Conservation (phyloP, 2,797 vertebrate species). For the Champsocephalus gunnari region DNA sequence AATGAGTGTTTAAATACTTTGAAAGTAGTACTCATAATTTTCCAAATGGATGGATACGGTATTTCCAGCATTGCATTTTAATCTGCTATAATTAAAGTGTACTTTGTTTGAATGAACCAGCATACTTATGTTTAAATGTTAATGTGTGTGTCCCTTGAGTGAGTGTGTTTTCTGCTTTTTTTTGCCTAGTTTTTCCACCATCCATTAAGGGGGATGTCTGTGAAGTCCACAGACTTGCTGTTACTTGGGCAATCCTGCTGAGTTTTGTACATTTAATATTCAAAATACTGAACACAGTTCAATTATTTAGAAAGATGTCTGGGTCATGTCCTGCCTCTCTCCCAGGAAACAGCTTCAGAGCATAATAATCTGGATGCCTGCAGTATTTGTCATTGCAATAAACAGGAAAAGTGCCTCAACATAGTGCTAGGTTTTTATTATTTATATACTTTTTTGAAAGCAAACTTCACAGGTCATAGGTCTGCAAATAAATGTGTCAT, state of each 20-base stretch:
- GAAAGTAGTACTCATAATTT: no score
- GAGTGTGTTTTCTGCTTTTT: conserved; percentile 15
- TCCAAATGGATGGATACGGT: background rate
- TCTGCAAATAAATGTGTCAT: conserved; percentile 8
- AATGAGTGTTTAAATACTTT: no score
- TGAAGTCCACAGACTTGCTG: conserved; percentile 35
- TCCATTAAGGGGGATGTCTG: conserved; percentile 42
- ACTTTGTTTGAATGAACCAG: conserved; percentile 15
- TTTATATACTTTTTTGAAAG: conserved; percentile 17
- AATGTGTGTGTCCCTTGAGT: conserved; percentile 14
- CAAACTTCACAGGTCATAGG: conserved; percentile 12
- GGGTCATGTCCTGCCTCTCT: conserved; percentile 42
- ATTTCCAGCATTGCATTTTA: conserved; percentile 6
- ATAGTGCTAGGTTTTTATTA: conserved; percentile 5
- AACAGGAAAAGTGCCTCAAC: conserved; percentile 9
- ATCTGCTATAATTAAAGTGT: background rate
- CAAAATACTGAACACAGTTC: conserved; percentile 58
- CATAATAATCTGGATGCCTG: conserved; percentile 35
- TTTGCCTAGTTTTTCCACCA: conserved; percentile 56
- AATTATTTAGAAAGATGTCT: conserved; percentile 76
- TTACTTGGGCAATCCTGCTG: conserved; percentile 36
- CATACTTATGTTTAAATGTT: conserved; percentile 27
- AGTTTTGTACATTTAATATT: conserved; percentile 65
- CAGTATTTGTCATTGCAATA: conserved; percentile 19
- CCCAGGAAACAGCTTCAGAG: conserved; percentile 16